These are phyloP conservation scores for Nomada lathburiana DNA, from an alignment of 2,888 invertebrate genomes.

Conservation along the genomic window DNA sequence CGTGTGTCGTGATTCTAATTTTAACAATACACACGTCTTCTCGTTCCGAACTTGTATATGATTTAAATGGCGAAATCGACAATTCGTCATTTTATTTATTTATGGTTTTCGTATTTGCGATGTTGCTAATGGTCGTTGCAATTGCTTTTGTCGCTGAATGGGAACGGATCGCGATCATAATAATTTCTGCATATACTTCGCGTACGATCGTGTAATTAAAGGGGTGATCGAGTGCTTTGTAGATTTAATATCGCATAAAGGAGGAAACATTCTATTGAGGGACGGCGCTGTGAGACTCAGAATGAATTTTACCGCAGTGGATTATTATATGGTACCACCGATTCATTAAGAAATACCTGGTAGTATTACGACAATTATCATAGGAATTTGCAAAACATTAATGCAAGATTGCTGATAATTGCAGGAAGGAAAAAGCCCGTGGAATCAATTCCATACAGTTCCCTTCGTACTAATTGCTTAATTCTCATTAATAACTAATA, in stretches of 20 bases:
- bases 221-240: background rate
- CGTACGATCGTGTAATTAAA: constrained; percentile 8
- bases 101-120: too few species aligned
- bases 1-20: too few species aligned
- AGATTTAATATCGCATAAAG: background rate
- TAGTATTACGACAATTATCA: background rate
- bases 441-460: background rate
- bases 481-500: background rate
- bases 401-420: constrained; percentile 2
- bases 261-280: background rate
- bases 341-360: constrained; percentile 3
- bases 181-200: background rate
- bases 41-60: too few species aligned
- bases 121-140: too few species aligned
- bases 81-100: too few species aligned
- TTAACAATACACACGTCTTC: too few species aligned
- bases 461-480: background rate
- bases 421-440: background rate
- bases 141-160: background rate
- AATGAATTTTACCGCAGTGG: background rate
- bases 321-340: background rate
- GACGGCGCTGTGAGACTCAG: background rate
- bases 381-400: constrained; percentile 3
- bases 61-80: too few species aligned
- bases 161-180: background rate